A percentile compares a stretch with the other conserved stretches of the same genome.
Conservation (phyloP, 2,113 vertebrate genomes). For the Macquaria ambigua region DNA sequence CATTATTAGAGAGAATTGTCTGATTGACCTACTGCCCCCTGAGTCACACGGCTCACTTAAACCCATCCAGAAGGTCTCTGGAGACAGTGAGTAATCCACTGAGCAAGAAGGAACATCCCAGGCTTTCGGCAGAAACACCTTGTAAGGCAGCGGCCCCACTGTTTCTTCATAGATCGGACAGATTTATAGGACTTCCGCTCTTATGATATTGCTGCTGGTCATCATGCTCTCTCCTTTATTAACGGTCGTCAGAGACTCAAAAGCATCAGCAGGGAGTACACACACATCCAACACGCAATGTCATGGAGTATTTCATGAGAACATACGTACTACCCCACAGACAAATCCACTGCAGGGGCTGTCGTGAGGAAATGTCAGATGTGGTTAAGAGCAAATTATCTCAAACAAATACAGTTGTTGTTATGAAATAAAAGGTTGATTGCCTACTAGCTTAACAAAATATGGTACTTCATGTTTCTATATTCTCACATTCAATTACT, state of each 20-base stretch:
- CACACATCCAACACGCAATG: background rate
- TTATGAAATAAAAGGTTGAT: background rate
- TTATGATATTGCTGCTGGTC: background rate
- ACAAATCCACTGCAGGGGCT: slow-evolving; percentile 1
- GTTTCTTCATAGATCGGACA: background rate
- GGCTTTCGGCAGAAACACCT: slow-evolving; percentile 35
- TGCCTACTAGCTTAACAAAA: background rate
- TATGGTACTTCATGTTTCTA: background rate
- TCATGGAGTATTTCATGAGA: background rate
- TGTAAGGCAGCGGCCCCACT: slow-evolving; percentile 24
- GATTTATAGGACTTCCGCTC: background rate
- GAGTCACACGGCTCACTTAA: slow-evolving; percentile 10
- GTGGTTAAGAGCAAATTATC: slow-evolving; percentile 3
- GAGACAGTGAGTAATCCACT: slow-evolving; percentile 8
- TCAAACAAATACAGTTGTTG: background rate
- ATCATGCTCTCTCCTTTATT: background rate
- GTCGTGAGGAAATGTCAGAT: slow-evolving; percentile 18
- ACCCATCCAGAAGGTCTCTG: background rate
- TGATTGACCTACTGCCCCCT: background rate
- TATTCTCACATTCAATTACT: background rate
- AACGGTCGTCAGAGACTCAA: background rate
- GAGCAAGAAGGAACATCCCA: background rate
- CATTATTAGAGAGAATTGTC: background rate
- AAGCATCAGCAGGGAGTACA: background rate
- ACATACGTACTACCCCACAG: background rate